phyloP scores from a whole-genome alignment of 2,888 invertebrate genomes.

The Drepana falcataria region DNA sequence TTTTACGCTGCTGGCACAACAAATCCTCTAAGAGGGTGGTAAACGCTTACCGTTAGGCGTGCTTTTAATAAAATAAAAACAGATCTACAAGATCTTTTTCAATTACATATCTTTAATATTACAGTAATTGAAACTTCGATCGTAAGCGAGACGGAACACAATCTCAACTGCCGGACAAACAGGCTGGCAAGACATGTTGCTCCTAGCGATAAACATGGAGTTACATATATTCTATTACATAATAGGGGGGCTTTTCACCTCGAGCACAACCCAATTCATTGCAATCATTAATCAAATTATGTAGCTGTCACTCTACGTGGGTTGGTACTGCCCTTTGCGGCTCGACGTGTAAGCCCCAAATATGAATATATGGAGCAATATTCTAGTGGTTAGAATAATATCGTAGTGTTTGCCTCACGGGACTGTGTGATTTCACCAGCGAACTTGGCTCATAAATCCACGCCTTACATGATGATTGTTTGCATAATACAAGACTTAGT shows the following conservation, averaged over 20 bases:
- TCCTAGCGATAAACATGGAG: constrained; percentile 10
- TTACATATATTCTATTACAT: constrained; percentile 7
- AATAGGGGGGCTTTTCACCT: not conserved
- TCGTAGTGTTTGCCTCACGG: constrained; percentile 31
- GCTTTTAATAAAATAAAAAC: no score
- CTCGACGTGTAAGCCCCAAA: constrained; percentile 45
- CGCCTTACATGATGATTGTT: constrained; percentile 77
- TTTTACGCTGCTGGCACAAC: no score
- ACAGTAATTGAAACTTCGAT: no score
- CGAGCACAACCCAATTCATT: not conserved
- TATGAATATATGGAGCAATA: constrained; percentile 68
- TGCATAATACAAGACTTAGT: constrained; percentile 77
- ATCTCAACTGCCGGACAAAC: no score
- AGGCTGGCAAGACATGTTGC: no score
- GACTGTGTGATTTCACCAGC: constrained; percentile 59
- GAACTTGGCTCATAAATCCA: constrained; percentile 76
- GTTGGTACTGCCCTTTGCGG: constrained; percentile 24
- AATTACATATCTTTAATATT: no score
- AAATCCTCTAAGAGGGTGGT: no score
- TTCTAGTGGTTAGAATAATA: constrained; percentile 13
- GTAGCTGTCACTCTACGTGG: constrained; percentile 36
- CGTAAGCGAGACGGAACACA: no score
- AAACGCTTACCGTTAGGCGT: no score
- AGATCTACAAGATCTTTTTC: no score
- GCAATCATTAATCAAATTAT: constrained; percentile 26